These are phyloP conservation scores for Eristalis tenax DNA, from an alignment of 2,888 invertebrate species.

Conservation along the genomic window DNA sequence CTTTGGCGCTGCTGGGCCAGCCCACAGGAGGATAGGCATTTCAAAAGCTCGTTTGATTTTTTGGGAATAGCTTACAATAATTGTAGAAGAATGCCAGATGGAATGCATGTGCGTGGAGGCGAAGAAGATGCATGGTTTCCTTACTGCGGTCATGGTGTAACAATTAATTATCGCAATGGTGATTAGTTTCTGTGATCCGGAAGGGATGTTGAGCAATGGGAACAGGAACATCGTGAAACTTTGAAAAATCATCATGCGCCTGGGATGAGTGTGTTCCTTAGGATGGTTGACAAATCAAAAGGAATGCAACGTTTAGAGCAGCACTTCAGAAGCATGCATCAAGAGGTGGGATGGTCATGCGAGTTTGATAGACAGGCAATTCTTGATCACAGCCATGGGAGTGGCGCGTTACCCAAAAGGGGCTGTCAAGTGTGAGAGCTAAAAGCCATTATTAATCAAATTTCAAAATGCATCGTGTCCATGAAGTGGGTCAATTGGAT, in stretches of 20 bases:
- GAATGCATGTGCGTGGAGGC: constrained; percentile 12
- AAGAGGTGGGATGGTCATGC: background rate
- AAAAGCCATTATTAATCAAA: background rate
- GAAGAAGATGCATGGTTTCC: constrained; percentile 22
- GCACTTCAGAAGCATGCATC: background rate
- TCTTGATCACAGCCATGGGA: background rate
- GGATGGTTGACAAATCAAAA: background rate
- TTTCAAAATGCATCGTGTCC: background rate
- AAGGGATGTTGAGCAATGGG: constrained; percentile 39
- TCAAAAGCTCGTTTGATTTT: constrained; percentile 22
- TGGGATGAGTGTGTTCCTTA: background rate
- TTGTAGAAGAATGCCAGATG: background rate
- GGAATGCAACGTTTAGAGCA: background rate
- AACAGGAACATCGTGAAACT: background rate
- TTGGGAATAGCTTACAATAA: constrained; percentile 19
- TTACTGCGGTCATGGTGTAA: constrained; percentile 30
- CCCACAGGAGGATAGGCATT: constrained; percentile 3
- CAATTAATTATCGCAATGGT: constrained; percentile 25
- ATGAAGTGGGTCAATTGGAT: background rate
- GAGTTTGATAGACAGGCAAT: background rate
- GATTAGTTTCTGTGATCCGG: constrained; percentile 7
- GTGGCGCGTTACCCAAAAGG: background rate
- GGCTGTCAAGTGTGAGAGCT: background rate
- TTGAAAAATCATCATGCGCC: background rate
- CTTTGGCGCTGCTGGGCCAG: constrained; percentile 22